Conservation (phyloP, 2,113 vertebrate genomes). For the Xyrauchen texanus region DNA sequence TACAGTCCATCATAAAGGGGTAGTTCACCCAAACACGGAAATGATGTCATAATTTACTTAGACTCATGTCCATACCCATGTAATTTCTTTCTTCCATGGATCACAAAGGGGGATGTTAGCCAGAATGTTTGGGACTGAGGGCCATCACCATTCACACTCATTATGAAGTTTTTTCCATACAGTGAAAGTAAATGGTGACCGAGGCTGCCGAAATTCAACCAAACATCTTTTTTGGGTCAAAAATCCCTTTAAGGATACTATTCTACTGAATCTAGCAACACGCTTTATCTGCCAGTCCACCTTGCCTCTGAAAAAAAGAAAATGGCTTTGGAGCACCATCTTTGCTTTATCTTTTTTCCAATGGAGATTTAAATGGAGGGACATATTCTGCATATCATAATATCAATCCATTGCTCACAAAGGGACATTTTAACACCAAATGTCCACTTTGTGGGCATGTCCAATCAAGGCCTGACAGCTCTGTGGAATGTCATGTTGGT, state of each 20-base stretch:
- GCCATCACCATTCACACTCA: too few relatives aligned
- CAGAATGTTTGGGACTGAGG: too few relatives aligned
- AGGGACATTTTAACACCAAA: conserved; percentile 50
- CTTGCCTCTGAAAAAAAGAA: neutral
- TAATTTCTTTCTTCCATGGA: too few relatives aligned
- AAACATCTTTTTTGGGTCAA: too few relatives aligned
- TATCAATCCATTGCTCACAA: conserved; percentile 60
- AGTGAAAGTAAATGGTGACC: too few relatives aligned
- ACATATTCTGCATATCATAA: conserved; percentile 59
- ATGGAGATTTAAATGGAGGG: conserved; percentile 48
- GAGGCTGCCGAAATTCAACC: too few relatives aligned
- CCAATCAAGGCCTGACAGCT: conserved; percentile 51
- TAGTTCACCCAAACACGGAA: too few relatives aligned
- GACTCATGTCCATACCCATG: too few relatives aligned
- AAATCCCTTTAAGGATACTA: too few relatives aligned
- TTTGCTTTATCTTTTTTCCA: conserved; percentile 19
- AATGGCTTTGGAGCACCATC: neutral
- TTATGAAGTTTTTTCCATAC: too few relatives aligned
- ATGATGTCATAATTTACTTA: too few relatives aligned
- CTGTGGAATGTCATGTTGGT: conserved; percentile 59
- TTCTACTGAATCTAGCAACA: neutral
- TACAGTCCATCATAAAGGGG: neutral
- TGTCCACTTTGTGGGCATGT: conserved; percentile 48
- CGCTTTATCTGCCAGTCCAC: neutral
- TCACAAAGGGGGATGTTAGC: too few relatives aligned